Evolutionary conservation across 2,888 invertebrate genomes (phyloP).

Genomic region (Platycheirus rosarum): DNA sequence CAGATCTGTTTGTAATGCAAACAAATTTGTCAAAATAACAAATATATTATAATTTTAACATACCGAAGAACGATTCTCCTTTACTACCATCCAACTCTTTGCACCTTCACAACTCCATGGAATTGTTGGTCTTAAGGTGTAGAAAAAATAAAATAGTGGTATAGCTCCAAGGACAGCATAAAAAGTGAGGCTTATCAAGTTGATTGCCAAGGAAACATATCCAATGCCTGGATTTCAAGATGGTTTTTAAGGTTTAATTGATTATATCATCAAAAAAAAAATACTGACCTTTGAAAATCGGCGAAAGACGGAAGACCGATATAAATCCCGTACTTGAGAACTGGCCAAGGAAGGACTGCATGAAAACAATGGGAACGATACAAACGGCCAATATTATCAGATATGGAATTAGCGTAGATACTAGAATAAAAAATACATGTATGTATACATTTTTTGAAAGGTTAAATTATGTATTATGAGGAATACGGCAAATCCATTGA

Average conservation of each 20-base stretch:
- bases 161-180: conserved; percentile 82
- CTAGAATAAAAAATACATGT: conserved; percentile 21
- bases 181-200: conserved; percentile 90
- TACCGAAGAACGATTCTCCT: neutral
- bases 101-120: conserved; percentile 91
- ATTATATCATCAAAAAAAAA: too few species aligned
- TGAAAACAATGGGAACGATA: conserved; percentile 91
- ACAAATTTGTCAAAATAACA: too few species aligned
- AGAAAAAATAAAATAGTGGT: conserved; percentile 89
- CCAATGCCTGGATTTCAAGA: conserved; percentile 87
- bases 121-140: conserved; percentile 86
- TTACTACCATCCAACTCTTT: conserved; percentile 56
- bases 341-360: conserved; percentile 94
- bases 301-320: conserved; percentile 88
- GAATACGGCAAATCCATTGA: too few species aligned
- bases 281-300: conserved; percentile 33
- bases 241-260: too few species aligned
- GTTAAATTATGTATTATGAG: too few species aligned
- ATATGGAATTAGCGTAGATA: conserved; percentile 59
- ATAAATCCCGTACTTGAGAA: conserved; percentile 92
- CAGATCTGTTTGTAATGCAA: too few species aligned
- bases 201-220: conserved; percentile 90
- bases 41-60: neutral
- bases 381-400: conserved; percentile 87
- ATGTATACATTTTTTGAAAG: too few species aligned